Evolutionary conservation across 2,113 vertebrate species (phyloP).

Genomic region (Ancistrus triradiatus): DNA sequence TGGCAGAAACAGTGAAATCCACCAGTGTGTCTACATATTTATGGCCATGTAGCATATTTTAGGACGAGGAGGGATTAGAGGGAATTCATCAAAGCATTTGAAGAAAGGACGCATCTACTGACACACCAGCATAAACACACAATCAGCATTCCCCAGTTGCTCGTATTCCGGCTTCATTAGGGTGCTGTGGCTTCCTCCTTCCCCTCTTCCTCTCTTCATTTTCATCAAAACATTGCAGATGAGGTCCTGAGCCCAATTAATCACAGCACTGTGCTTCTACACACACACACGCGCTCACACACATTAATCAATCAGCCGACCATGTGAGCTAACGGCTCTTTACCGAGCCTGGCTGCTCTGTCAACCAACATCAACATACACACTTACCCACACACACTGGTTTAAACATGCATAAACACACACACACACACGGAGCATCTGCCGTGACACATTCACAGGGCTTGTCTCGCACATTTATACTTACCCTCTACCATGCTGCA

Average conservation of each 20-base stretch:
- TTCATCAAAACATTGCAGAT: constrained; percentile 68
- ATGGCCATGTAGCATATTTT: too few relatives aligned
- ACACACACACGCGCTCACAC: constrained; percentile 16
- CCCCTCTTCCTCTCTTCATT: constrained; percentile 59
- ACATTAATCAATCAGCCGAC: constrained; percentile 61
- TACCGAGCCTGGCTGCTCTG: constrained; percentile 50
- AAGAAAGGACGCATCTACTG: too few relatives aligned
- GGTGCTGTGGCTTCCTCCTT: constrained; percentile 29
- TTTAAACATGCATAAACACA: background rate
- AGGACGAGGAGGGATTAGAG: too few relatives aligned
- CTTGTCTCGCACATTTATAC: background rate
- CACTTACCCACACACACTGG: constrained; percentile 18
- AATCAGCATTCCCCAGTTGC: constrained; percentile 34
- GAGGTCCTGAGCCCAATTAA: constrained; percentile 71
- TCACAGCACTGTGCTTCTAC: constrained; percentile 53
- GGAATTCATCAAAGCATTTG: too few relatives aligned
- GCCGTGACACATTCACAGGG: background rate
- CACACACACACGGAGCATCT: background rate
- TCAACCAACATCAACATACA: constrained; percentile 46
- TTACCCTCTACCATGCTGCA: background rate
- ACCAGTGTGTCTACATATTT: too few relatives aligned
- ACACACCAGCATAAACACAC: too few relatives aligned
- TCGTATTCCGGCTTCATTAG: constrained; percentile 50
- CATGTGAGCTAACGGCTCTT: constrained; percentile 43
- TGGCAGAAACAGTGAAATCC: too few relatives aligned